phyloP scores from a whole-genome alignment of 2,888 invertebrate species.

The Caenorhabditis macrosperma region DNA sequence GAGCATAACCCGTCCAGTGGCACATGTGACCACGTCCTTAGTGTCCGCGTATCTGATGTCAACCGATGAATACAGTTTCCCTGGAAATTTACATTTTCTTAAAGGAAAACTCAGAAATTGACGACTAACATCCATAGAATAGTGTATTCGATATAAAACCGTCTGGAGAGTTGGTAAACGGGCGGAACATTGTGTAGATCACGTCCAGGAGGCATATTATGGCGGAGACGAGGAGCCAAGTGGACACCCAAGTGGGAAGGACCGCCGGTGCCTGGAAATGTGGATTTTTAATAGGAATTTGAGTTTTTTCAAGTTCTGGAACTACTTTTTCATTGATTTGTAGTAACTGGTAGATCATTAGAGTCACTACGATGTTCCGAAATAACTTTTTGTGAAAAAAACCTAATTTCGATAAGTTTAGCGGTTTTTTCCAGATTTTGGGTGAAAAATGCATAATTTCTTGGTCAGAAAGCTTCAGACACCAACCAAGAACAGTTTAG shows the following conservation, averaged over 20 bases:
- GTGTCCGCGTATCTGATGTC: constrained; percentile 74
- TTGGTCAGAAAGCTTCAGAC: too few relatives aligned
- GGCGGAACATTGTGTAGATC: constrained; percentile 65
- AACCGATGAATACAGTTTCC: constrained; percentile 77
- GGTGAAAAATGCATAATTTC: too few relatives aligned
- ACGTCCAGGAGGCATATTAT: constrained; percentile 70
- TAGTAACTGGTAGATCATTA: too few relatives aligned
- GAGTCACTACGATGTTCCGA: too few relatives aligned
- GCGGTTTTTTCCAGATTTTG: too few relatives aligned
- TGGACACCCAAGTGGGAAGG: constrained; percentile 70
- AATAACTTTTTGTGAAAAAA: too few relatives aligned
- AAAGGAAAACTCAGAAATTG: too few relatives aligned
- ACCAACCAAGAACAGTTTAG: too few relatives aligned
- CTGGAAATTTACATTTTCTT: constrained; percentile 67
- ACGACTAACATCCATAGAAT: constrained; percentile 66
- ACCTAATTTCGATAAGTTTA: too few relatives aligned
- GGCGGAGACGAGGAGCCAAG: constrained; percentile 69
- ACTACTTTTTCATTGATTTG: too few relatives aligned
- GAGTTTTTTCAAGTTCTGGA: too few relatives aligned
- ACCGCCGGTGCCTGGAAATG: constrained; percentile 10
- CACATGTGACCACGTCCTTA: constrained; percentile 74
- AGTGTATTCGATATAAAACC: constrained; percentile 53
- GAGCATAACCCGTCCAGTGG: constrained; percentile 77
- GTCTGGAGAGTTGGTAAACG: constrained; percentile 56
- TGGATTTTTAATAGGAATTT: too few relatives aligned